Evolutionary conservation across 2,797 vertebrate species (phyloP).

Genomic region (Hirundo rustica): DNA sequence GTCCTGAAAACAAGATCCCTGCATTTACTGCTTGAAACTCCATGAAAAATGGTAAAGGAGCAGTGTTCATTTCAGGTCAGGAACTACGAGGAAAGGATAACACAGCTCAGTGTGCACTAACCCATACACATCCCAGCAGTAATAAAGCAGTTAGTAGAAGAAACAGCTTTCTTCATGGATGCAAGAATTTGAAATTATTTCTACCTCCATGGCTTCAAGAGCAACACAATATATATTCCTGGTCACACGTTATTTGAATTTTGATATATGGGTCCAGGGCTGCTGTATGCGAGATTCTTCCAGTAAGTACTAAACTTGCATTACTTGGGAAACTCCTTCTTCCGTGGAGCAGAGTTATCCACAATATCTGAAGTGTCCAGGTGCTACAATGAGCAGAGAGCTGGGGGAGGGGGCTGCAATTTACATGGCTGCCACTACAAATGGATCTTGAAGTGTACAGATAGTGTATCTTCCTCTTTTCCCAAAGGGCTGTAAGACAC

Average conservation of each 20-base stretch:
- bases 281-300: background rate
- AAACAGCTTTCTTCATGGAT: background rate
- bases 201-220: background rate
- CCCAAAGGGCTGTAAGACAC: constrained; percentile 19
- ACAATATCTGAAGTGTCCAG: background rate
- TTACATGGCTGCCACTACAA: background rate
- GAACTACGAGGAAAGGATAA: background rate
- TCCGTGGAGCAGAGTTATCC: background rate
- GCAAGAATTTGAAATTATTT: background rate
- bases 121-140: background rate
- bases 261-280: background rate
- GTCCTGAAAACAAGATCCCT: background rate
- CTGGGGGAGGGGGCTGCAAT: background rate
- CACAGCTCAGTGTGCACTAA: background rate
- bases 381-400: background rate
- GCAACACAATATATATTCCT: background rate
- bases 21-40: background rate
- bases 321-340: background rate
- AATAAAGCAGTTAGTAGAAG: background rate
- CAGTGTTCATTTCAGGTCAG: background rate
- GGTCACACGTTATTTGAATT: background rate
- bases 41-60: background rate
- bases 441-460: background rate
- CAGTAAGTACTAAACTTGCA: background rate
- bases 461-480: background rate